Conservation (phyloP, 2,888 invertebrate genomes). For the Agonopterix alstromeriana region DNA sequence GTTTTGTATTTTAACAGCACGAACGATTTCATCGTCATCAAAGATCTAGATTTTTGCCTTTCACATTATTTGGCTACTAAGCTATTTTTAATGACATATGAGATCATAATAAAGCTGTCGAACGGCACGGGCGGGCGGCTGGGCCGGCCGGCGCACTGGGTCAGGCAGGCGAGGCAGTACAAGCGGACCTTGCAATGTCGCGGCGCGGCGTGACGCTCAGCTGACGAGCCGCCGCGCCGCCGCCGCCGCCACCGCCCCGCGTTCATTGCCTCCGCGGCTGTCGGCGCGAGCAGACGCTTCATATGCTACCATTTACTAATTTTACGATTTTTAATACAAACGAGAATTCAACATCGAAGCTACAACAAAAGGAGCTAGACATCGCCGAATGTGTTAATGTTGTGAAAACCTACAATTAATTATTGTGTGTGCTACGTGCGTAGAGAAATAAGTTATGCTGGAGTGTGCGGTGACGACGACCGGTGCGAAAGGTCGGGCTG, state of each 20-base stretch:
- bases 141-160: slow-evolving; percentile 57
- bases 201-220: slow-evolving; percentile 74
- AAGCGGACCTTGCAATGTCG: slow-evolving; percentile 79
- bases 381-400: slow-evolving; percentile 27
- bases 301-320: slow-evolving; percentile 36
- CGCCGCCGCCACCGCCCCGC: slow-evolving; percentile 56
- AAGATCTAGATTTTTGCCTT: too few species aligned
- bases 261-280: slow-evolving; percentile 83
- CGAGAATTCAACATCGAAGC: not conserved
- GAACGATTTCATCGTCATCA: too few species aligned
- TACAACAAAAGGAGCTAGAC: slow-evolving; percentile 11
- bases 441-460: slow-evolving; percentile 49
- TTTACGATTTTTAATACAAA: slow-evolving; percentile 23
- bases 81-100: not conserved
- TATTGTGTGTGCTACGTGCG: slow-evolving; percentile 62
- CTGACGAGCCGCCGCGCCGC: slow-evolving; percentile 63
- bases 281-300: slow-evolving; percentile 62
- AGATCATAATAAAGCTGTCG: slow-evolving; percentile 4
- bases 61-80: too few species aligned
- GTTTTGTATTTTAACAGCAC: too few species aligned
- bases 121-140: slow-evolving; percentile 21
- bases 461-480: slow-evolving; percentile 69
- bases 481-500: slow-evolving; percentile 76
- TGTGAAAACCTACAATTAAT: slow-evolving; percentile 36
- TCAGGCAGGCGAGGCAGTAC: slow-evolving; percentile 64